Percentiles rank a stretch among this genome's conserved stretches.
Conservation (phyloP, 2,888 invertebrate genomes). For the Hydroisotoma schaefferi region DNA sequence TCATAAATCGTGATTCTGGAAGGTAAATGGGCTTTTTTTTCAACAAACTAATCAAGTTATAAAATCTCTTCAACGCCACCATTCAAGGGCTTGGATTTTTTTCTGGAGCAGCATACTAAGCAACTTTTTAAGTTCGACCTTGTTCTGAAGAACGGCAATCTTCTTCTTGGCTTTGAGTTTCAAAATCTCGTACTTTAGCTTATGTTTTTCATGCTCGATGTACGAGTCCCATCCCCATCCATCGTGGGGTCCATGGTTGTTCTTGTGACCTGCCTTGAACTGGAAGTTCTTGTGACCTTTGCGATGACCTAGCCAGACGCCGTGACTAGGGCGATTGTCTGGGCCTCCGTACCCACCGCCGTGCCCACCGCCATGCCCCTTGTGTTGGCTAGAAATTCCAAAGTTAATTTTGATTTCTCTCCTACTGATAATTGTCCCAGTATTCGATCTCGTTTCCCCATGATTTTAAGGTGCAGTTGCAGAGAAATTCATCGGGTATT, state of each 20-base stretch:
- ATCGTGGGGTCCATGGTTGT: slow-evolving; percentile 19
- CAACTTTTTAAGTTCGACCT: slow-evolving; percentile 47
- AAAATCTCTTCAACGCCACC: slow-evolving; percentile 31
- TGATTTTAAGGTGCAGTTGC: background rate
- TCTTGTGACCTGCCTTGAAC: slow-evolving; percentile 16
- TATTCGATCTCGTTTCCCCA: background rate
- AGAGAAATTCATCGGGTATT: background rate
- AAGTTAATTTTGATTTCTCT: background rate
- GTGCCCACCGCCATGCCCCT: slow-evolving; percentile 8
- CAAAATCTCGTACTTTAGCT: slow-evolving; percentile 47
- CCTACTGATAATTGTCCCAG: background rate
- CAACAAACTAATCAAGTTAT: too few species aligned
- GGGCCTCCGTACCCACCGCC: slow-evolving; percentile 7
- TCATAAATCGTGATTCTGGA: too few species aligned
- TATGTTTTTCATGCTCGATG: slow-evolving; percentile 47
- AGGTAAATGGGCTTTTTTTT: too few species aligned
- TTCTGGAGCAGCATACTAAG: slow-evolving; percentile 47
- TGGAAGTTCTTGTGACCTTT: slow-evolving; percentile 10
- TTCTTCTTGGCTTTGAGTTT: slow-evolving; percentile 48
- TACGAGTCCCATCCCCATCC: slow-evolving; percentile 38
- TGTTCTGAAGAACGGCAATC: slow-evolving; percentile 47
- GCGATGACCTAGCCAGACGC: slow-evolving; percentile 4
- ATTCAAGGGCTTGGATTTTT: slow-evolving; percentile 48
- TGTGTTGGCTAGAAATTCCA: background rate
- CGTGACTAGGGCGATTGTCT: slow-evolving; percentile 16